Percentiles rank a stretch among this genome's conserved stretches.
Evolutionary conservation across 2,888 invertebrate species (phyloP).

Genomic region (Tipula unca): DNA sequence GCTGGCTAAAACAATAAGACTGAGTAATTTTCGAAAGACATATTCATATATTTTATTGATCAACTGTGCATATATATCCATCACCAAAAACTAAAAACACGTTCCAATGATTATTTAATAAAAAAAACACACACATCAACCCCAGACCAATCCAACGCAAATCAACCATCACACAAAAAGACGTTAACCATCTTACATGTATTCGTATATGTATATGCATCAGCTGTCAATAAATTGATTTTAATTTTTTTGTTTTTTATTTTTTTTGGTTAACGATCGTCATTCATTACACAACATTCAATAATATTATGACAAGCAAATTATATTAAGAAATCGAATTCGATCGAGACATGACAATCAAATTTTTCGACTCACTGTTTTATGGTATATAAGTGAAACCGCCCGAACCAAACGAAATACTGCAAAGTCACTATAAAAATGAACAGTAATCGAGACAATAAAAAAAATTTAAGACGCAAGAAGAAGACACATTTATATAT

Average conservation of each 20-base stretch:
- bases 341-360: not conserved
- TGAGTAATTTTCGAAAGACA: not conserved
- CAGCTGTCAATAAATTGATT: conserved; percentile 21
- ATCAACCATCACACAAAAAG: not conserved
- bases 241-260: not conserved
- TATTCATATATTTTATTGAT: not conserved
- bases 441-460: not conserved
- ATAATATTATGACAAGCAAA: not conserved
- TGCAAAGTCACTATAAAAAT: not conserved
- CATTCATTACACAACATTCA: not conserved
- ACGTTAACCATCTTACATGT: not conserved
- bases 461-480: not conserved
- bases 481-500: not conserved
- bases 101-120: not conserved
- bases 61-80: not conserved
- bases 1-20: not conserved
- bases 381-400: not conserved
- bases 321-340: not conserved
- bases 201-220: not conserved
- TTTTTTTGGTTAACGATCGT: not conserved
- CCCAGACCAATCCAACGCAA: not conserved
- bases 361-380: not conserved
- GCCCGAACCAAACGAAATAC: not conserved
- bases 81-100: not conserved
- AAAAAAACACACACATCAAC: not conserved